Evolutionary conservation across 2,888 invertebrate species (phyloP), one percentile per base, ranked within the genome.

Genomic region (Harpalus rubripes): DNA sequence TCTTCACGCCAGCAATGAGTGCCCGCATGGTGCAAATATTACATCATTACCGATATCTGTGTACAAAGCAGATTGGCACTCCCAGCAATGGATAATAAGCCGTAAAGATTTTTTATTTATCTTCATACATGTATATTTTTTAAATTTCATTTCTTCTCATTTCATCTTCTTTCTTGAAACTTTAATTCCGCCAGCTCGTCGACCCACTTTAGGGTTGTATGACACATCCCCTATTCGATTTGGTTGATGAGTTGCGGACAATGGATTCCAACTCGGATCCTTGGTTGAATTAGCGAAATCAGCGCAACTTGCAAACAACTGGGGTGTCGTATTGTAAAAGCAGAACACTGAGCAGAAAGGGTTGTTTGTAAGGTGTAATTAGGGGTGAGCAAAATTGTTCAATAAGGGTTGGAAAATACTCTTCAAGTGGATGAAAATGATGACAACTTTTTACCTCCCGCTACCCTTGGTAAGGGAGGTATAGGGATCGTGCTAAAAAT

Each of bases 231-330:
- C 12, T 52, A 26, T 44, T 18, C 76, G 52, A 15, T 76, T 18
- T 76, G 76, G 76, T 52, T 76, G 76, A 18, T 18, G 56, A 76
- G 56, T 32, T 78, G n/a, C 26, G 58, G 12, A 78, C 58, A 78
- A 58, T 12, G 52, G 26, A 44, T 52, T 56, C 44, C 44, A 16
- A 56, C 74, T 52, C 16, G 52, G 44, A 72, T 41, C 16, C 26
- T 15, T 8, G n/a, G n/a, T 16, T 26, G 68, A 68, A 32, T 26
- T 39, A 15, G 68, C 68, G 68, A 68, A 68, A 68, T 68, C 68
- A 68, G 68, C 12, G 39, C 68, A 26, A 10, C 12, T n/a, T 59
- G 59, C 63, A 22, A 18, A 63, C 39, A 32, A 59, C 16, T 15
- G n/a, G 59, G 59, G 59, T 16, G 59, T 7, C 44, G 44, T 52